Conservation (phyloP, 1,140 invertebrate genomes). For the Episyrphus balteatus region DNA sequence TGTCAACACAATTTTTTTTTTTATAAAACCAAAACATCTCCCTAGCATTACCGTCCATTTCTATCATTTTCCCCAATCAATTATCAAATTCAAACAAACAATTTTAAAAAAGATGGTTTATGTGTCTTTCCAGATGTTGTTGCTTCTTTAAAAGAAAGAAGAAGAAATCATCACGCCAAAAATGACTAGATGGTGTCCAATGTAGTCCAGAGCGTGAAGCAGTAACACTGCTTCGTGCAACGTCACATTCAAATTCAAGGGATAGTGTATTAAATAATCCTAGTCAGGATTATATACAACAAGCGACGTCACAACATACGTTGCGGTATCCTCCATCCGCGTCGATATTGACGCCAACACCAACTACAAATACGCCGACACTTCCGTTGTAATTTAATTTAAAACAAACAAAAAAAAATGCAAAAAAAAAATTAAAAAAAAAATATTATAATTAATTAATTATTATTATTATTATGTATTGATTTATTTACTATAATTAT, state of each 20-base stretch:
- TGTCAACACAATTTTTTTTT: no score
- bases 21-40: no score
- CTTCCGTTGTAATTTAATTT: slow-evolving; percentile 39
- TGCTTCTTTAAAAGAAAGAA: slow-evolving; percentile 95
- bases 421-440: slow-evolving; percentile 9
- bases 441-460: slow-evolving; percentile 9
- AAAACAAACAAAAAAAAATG: slow-evolving; percentile 11
- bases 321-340: slow-evolving; percentile 39
- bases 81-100: not conserved
- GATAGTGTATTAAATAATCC: slow-evolving; percentile 49
- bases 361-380: slow-evolving; percentile 40
- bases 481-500: no score
- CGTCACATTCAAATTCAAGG: slow-evolving; percentile 54
- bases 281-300: slow-evolving; percentile 38
- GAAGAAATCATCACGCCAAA: slow-evolving; percentile 63
- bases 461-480: slow-evolving; percentile 1
- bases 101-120: not conserved
- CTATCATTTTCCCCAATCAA: no score
- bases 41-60: no score
- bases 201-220: slow-evolving; percentile 51
- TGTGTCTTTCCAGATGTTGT: slow-evolving; percentile 72
- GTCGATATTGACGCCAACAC: slow-evolving; percentile 38
- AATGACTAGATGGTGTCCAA: slow-evolving; percentile 40
- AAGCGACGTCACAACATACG: slow-evolving; percentile 38
- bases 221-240: slow-evolving; percentile 51